Base-by-base conservation (phyloP, 2,113 vertebrate species). In the Rhinopomastus cyanomelas region DNA sequence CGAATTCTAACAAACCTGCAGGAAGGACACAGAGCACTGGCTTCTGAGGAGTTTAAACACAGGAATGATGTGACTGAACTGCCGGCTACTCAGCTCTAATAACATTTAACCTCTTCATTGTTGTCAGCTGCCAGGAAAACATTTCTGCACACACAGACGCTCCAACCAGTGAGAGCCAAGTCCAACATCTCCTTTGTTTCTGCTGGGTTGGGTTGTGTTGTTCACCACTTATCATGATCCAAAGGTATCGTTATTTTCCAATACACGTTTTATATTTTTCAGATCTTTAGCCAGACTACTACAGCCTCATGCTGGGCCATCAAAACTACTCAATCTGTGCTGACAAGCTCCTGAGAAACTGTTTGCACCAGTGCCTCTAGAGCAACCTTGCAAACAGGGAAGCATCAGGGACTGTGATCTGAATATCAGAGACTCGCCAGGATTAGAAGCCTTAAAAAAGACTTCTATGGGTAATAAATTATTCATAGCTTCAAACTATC, bases 401-500 rank as follows among this genome's bases (percentile, higher is more conserved):
- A 89, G 51, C 83, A 89, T 56, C 75, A 30, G 90, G 91, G 59
- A 92, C 74, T 91, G 65, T 89, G 89, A 95, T 96, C 86, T 88
- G 96, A 95, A 92, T 95, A 95, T 95, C 91, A 96, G 92, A 97
- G 61, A 8, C 82, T 96, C 68, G 34, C 65, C 64, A 95, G 78
- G 67, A 95, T 95, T 90, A 92, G 79, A 86, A 96, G 61, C 21
- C 44, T 90, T 89, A 78, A 95, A 88, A 89, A 83, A 88, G n/a
- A 60, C 75, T 91, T 94, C 59, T 93, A 21, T 74, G 81, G 91
- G 73, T 97, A 96, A 96, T 97, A 96, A 97, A 93, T 97, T 96
- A 97, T 97, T 97, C 95, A 97, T 97, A 94, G 84, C 82, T 95
- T 95, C 93, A 89, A 96, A 95, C 83, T 95, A 94, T 83, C 88